A percentile compares a stretch with the other conserved stretches of the same genome.
phyloP scores from a whole-genome alignment of 30 jellyfish, hydroid and myxozoan genomes.

The Calvadosia cruxmelitensis region DNA sequence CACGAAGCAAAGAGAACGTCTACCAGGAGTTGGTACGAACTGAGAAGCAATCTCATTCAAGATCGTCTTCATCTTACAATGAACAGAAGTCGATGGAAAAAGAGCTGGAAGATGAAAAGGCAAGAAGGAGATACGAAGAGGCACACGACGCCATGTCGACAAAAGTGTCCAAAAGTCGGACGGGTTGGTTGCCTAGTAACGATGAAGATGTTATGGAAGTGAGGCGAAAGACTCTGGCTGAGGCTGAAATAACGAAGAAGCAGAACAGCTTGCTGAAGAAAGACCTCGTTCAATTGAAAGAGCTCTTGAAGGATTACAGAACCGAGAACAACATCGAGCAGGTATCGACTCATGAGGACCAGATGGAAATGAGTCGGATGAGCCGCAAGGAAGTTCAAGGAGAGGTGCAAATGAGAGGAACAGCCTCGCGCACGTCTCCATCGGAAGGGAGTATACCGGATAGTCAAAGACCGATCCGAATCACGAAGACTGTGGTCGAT shows the following conservation, averaged over 20 bases:
- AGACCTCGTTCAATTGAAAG: conserved; percentile 25
- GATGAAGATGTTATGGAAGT: conserved; percentile 38
- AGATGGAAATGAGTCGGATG: conserved; percentile 44
- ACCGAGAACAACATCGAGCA: conserved; percentile 23
- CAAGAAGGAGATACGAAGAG: too few species aligned
- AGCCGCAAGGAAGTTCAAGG: conserved; percentile 19
- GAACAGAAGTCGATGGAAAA: not conserved
- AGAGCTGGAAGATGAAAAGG: too few species aligned
- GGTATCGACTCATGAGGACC: conserved; percentile 42
- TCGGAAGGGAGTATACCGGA: not conserved
- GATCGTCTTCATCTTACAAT: not conserved
- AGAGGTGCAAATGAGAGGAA: conserved; percentile 9
- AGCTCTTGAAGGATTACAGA: conserved; percentile 9
- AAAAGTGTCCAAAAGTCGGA: conserved; percentile 15
- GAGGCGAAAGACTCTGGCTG: conserved; percentile 45
- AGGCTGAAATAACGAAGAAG: conserved; percentile 31
- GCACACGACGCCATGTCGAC: not conserved
- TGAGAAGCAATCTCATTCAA: not conserved
- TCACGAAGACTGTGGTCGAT: not conserved
- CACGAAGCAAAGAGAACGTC: not conserved
- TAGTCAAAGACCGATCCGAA: not conserved
- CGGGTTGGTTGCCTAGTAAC: conserved; percentile 26
- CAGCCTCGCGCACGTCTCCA: not conserved
- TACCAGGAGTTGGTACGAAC: not conserved
- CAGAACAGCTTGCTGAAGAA: conserved; percentile 24